Evolutionary conservation across 64 coral and sea anemone species (phyloP).

Genomic region (Actinia equina): DNA sequence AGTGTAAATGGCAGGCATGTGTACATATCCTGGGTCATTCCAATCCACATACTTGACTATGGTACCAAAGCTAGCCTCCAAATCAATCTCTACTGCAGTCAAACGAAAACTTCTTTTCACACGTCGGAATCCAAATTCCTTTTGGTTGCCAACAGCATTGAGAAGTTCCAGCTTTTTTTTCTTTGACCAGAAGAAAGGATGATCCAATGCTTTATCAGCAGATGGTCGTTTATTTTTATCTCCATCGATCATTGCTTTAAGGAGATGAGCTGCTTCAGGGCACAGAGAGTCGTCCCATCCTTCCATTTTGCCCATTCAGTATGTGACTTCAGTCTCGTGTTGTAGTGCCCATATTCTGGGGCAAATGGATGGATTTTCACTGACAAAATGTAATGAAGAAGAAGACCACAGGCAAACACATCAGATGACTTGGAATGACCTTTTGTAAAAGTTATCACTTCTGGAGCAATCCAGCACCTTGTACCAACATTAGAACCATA

Average conservation of each 20-base stretch:
- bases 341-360: background rate
- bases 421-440: constrained; percentile 42
- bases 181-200: constrained; percentile 25
- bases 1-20: background rate
- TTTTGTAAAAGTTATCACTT: constrained; percentile 5
- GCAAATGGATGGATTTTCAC: constrained; percentile 40
- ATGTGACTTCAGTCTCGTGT: constrained; percentile 4
- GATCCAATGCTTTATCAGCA: background rate
- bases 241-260: background rate
- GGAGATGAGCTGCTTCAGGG: background rate
- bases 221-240: constrained; percentile 6
- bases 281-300: background rate
- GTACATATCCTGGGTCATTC: background rate
- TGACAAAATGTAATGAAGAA: constrained; percentile 63
- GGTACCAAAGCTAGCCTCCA: background rate
- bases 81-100: background rate
- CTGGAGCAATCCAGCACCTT: constrained; percentile 68
- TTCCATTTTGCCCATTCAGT: background rate
- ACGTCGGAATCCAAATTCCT: constrained; percentile 24
- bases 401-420: constrained; percentile 55
- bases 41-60: background rate
- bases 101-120: background rate
- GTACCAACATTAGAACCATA: constrained; percentile 34
- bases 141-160: constrained; percentile 3
- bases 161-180: constrained; percentile 24